phyloP scores from a whole-genome alignment of 2,888 invertebrate species.

The Drosophila neutralis region DNA sequence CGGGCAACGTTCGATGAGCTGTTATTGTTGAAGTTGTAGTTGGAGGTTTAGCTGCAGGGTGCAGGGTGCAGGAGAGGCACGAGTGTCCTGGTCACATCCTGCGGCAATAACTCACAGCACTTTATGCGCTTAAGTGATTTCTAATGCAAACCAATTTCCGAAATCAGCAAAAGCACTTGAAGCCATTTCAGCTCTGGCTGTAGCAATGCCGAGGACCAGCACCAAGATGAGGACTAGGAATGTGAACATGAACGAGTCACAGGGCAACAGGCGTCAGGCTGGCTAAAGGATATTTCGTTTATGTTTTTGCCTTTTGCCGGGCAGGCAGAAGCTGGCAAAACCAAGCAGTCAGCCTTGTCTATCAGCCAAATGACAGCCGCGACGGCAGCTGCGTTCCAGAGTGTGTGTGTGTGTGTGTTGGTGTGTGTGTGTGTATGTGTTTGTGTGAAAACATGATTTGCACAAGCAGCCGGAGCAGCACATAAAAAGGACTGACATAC shows the following conservation, averaged over 20 bases:
- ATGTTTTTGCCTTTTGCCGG: constrained; percentile 41
- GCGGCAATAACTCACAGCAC: constrained; percentile 79
- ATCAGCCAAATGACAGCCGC: constrained; percentile 77
- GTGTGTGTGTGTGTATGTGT: constrained; percentile 11
- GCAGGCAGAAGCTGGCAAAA: constrained; percentile 13
- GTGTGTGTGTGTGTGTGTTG: neutral
- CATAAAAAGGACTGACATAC: constrained; percentile 36
- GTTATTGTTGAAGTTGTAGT: constrained; percentile 3
- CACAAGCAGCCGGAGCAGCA: constrained; percentile 38
- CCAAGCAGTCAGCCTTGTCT: constrained; percentile 60
- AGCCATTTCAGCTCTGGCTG: constrained; percentile 59
- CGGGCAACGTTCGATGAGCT: constrained; percentile 37
- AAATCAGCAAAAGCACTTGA: constrained; percentile 80
- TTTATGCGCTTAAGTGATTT: constrained; percentile 81
- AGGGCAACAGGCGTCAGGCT: constrained; percentile 24
- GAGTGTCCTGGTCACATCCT: constrained; percentile 70
- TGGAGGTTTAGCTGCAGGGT: neutral
- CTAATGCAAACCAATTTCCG: constrained; percentile 81
- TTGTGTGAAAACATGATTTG: constrained; percentile 68
- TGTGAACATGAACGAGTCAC: neutral
- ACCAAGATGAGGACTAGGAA: constrained; percentile 3
- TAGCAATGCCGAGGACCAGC: neutral
- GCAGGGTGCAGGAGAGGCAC: neutral
- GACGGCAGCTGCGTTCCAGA: constrained; percentile 30
- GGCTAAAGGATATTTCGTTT: constrained; percentile 71